Evolutionary conservation across 1,140 invertebrate species (phyloP), one percentile per base, ranked within the genome.

Genomic region (Rhagoletis zephyria): DNA sequence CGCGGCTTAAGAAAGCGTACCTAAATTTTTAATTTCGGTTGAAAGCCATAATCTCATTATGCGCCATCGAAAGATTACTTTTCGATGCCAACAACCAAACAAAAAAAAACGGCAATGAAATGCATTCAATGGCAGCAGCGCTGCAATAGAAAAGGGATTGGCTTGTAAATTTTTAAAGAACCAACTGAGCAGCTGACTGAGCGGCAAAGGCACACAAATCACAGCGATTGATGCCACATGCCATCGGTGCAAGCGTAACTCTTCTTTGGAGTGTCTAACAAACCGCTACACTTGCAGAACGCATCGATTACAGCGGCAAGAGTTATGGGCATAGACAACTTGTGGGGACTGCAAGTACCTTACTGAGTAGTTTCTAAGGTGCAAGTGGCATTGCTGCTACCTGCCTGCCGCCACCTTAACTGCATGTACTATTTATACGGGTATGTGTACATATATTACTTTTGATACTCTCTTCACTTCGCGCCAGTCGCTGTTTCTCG

Each of bases 201-300:
- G 16, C 0, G 51, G 4, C 70, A 77, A 42, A 77, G 45, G 6
- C 16, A 77, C 88, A 90, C 90, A 89, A 91, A 90, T 89, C 88
- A 85, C 87, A 87, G 56, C 64, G 12, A 12, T 88, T 87, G 56
- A 63, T 59, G 48, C 77, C 89, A 45, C 30, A 51, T 87, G 59
- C 63, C 81, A 67, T n/a, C 61, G 85, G 74, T 51, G 65, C 86
- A 30, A 88, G 87, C 90, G 86, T 89, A 81, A 81, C 48, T 81
- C 74, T n/a, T 81, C 74, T 48, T 81, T 14, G 16, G 56, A 51
- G 48, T 56, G 16, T 81, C 48, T 56, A 81, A 42, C 74, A 56
- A 51, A 7, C 16, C 74, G n/a, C 48, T 81, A 48, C 10, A 70
- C 12, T 45, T 45, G 4, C 5, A 3, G 12, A 0, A 45, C n/a